These are phyloP conservation scores for Drosophila bocqueti DNA, from an alignment of 1,140 invertebrate species.

Conservation along the genomic window DNA sequence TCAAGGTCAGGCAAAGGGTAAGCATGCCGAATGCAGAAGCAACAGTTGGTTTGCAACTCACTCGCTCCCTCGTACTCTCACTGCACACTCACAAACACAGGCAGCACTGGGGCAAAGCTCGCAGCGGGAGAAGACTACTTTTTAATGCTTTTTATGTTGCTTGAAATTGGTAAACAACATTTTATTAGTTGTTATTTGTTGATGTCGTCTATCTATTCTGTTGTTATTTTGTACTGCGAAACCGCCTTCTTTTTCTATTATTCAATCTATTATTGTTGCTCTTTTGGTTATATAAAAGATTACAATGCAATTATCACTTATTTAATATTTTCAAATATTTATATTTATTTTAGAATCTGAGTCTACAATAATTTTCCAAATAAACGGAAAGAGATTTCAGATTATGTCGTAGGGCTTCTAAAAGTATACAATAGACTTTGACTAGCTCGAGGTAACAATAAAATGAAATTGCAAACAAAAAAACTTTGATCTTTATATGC, in stretches of 20 bases:
- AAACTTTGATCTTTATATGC: no score
- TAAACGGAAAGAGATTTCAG: neutral
- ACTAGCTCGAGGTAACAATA: neutral
- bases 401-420: neutral
- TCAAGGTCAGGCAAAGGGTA: slow-evolving; percentile 78
- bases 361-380: no score
- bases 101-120: slow-evolving; percentile 1
- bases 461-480: no score
- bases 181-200: slow-evolving; percentile 11
- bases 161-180: slow-evolving; percentile 15
- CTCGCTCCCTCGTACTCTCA: slow-evolving; percentile 3
- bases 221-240: slow-evolving; percentile 1
- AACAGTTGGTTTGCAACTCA: slow-evolving; percentile 64
- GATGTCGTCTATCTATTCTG: slow-evolving; percentile 18
- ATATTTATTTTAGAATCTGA: no score
- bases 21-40: slow-evolving; percentile 36
- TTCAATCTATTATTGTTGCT: neutral
- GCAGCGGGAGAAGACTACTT: neutral
- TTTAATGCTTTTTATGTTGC: neutral
- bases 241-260: neutral
- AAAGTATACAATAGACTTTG: neutral
- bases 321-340: no score
- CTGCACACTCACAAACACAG: neutral
- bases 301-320: no score
- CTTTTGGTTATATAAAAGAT: neutral